Percentiles rank a stretch among this genome's conserved stretches.
phyloP scores from a whole-genome alignment of 1,140 invertebrate genomes.

The Papilio aristodemus region DNA sequence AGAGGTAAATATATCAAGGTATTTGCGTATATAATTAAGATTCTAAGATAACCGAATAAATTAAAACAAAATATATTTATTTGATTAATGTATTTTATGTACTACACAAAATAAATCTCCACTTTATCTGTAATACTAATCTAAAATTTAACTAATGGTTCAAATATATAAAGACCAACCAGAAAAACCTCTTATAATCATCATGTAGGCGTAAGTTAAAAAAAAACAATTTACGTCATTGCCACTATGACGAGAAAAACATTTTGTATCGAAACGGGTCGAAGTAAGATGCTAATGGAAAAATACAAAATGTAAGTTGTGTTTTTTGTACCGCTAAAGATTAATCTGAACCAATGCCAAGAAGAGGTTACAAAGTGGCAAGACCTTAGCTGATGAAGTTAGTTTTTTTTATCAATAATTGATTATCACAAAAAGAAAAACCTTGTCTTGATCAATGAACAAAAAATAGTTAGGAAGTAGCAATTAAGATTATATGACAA shows the following conservation, averaged over 20 bases:
- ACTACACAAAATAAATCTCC: no score
- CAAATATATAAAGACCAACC: background rate
- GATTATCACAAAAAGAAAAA: background rate
- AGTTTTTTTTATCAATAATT: background rate
- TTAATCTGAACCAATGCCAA: background rate
- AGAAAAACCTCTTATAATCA: background rate
- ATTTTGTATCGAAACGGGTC: slow-evolving; percentile 18
- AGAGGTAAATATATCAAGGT: no score
- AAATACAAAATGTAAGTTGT: background rate
- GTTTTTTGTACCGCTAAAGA: background rate
- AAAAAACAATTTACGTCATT: slow-evolving; percentile 13
- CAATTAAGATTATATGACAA: no score
- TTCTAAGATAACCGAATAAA: no score
- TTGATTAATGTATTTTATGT: no score
- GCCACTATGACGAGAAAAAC: background rate
- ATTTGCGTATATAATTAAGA: no score
- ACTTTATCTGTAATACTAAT: background rate
- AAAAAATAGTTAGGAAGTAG: no score
- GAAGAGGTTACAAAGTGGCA: background rate
- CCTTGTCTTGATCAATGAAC: background rate
- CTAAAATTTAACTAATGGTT: background rate
- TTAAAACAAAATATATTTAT: no score
- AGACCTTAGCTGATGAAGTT: background rate
- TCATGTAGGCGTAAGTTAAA: background rate
- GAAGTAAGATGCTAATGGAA: slow-evolving; percentile 5